Evolutionary conservation across 2,797 vertebrate species (phyloP).

Genomic region (Melanotaenia nigrans): DNA sequence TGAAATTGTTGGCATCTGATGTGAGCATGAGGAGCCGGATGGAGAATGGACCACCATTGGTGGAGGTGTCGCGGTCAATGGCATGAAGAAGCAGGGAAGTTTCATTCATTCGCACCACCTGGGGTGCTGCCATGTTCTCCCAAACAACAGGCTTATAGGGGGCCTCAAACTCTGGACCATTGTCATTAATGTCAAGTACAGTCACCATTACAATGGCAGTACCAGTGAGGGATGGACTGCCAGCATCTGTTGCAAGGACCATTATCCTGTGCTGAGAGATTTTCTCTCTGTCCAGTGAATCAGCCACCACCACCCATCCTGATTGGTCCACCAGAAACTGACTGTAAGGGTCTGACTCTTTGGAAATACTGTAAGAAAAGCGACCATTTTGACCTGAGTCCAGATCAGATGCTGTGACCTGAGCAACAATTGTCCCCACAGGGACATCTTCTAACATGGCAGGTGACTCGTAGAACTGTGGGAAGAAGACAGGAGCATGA

Average conservation of each 20-base stretch:
- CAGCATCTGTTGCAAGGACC: slow-evolving; percentile 85
- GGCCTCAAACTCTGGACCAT: slow-evolving; percentile 88
- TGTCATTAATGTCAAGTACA: slow-evolving; percentile 90
- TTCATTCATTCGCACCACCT: slow-evolving; percentile 85
- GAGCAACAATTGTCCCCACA: slow-evolving; percentile 86
- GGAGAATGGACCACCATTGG: slow-evolving; percentile 86
- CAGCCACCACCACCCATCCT: slow-evolving; percentile 85
- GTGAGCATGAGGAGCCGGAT: slow-evolving; percentile 83
- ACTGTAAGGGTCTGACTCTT: slow-evolving; percentile 83
- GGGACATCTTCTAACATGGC: slow-evolving; percentile 85
- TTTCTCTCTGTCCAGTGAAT: slow-evolving; percentile 86
- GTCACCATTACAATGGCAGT: slow-evolving; percentile 86
- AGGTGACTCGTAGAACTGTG: slow-evolving; percentile 86
- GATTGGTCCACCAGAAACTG: slow-evolving; percentile 87
- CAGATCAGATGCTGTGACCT: slow-evolving; percentile 88
- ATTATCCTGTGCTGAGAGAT: slow-evolving; percentile 85
- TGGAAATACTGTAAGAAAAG: slow-evolving; percentile 84
- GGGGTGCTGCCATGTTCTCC: slow-evolving; percentile 88
- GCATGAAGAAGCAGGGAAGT: slow-evolving; percentile 85
- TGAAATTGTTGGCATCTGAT: slow-evolving; percentile 78
- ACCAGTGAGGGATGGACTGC: slow-evolving; percentile 84
- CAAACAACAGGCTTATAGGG: slow-evolving; percentile 87
- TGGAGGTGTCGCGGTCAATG: slow-evolving; percentile 84
- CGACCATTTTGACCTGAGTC: slow-evolving; percentile 90
- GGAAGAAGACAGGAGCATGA: slow-evolving; percentile 88